A percentile compares a stretch with the other conserved stretches of the same genome.
Conservation (phyloP, 2,113 vertebrate species). For the Motacilla tschutschensis region DNA sequence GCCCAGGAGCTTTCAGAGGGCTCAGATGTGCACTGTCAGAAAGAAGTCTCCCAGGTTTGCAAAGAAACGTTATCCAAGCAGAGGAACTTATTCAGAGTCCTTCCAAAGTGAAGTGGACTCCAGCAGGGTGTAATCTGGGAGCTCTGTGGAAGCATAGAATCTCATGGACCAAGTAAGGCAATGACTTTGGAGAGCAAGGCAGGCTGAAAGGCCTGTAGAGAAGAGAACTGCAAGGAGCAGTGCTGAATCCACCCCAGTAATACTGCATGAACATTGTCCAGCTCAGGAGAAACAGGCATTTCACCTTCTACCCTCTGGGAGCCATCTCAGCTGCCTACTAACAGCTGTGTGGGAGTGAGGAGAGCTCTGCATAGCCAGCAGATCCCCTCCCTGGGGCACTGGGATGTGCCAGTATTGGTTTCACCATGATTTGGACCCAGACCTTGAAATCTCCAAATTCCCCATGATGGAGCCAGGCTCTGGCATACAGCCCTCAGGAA, state of each 20-base stretch:
- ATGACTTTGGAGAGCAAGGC: background rate
- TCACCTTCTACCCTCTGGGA: background rate
- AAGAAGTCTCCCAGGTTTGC: background rate
- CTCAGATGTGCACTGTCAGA: background rate
- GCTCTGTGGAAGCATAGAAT: background rate
- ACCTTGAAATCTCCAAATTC: background rate
- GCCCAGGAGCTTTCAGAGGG: background rate
- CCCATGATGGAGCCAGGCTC: background rate
- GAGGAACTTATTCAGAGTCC: background rate
- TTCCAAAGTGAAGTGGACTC: background rate
- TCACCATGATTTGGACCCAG: background rate
- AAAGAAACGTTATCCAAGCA: background rate
- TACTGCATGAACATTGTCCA: background rate
- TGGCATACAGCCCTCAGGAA: slow-evolving; percentile 16
- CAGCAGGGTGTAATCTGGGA: background rate
- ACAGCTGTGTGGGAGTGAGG: background rate
- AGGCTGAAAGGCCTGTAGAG: background rate
- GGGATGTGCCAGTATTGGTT: background rate
- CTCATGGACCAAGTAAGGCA: background rate
- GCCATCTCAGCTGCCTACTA: background rate
- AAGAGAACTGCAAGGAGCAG: background rate
- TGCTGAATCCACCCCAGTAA: background rate
- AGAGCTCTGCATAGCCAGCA: background rate
- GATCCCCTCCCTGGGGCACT: background rate
- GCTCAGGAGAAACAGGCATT: background rate